Conservation (phyloP, 1,140 invertebrate genomes). For the Aphelenchoides besseyi region DNA sequence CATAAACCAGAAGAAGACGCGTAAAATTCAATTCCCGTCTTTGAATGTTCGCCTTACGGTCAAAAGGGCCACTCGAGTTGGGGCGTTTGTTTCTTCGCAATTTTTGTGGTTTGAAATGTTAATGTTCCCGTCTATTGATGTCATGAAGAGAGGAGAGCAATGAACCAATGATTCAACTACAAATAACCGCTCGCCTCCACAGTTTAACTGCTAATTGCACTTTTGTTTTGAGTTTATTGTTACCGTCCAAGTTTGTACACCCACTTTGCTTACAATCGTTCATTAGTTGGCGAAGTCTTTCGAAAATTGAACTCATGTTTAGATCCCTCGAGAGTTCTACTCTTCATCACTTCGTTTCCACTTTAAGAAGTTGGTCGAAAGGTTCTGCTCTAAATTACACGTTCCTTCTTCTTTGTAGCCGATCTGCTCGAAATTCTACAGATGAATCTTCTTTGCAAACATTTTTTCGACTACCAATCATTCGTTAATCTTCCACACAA, state of each 20-base stretch:
- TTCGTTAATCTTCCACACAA: constrained; percentile 62
- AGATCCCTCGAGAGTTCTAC: background rate
- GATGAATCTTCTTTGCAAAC: constrained; percentile 58
- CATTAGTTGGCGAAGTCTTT: background rate
- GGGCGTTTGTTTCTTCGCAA: too few relatives aligned
- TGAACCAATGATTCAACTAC: too few relatives aligned
- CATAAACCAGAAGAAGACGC: background rate
- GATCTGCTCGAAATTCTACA: background rate
- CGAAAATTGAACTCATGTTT: background rate
- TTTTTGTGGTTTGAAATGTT: too few relatives aligned
- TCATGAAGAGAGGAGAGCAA: too few relatives aligned
- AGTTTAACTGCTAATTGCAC: too few relatives aligned
- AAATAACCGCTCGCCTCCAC: too few relatives aligned
- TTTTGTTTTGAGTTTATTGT: too few relatives aligned
- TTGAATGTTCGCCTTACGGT: too few relatives aligned
- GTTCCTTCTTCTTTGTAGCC: background rate
- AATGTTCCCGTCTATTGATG: background rate
- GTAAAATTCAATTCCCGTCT: background rate
- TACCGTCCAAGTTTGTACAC: too few relatives aligned
- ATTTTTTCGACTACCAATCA: constrained; percentile 62
- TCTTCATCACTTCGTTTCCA: background rate
- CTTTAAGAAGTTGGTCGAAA: background rate
- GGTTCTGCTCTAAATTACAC: too few relatives aligned
- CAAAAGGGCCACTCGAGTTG: too few relatives aligned
- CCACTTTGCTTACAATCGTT: too few relatives aligned